phyloP scores from a whole-genome alignment of 2,113 vertebrate species.

The Chamaea fasciata region DNA sequence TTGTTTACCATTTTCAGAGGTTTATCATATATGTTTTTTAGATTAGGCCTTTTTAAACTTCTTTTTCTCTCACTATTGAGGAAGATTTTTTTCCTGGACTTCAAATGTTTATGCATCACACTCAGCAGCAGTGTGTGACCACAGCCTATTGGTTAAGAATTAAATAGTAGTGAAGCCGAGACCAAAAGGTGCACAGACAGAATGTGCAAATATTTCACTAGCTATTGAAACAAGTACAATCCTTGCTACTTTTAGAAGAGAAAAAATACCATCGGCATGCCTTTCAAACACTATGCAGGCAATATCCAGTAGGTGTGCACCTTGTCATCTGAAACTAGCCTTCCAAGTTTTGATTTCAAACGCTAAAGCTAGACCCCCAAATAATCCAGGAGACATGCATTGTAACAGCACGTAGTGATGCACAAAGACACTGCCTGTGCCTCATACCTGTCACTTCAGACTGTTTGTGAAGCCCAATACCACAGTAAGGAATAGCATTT shows the following conservation, averaged over 20 bases:
- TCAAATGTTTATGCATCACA: not conserved
- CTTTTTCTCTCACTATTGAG: not conserved
- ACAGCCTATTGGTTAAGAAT: not conserved
- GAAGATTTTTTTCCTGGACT: not conserved
- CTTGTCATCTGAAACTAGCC: not conserved
- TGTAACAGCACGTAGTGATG: not conserved
- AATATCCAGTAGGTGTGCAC: not conserved
- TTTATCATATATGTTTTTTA: not conserved
- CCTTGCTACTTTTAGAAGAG: not conserved
- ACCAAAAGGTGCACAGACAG: not conserved
- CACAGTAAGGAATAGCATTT: not conserved
- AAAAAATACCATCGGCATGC: not conserved
- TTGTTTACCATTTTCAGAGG: not conserved
- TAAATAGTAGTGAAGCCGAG: not conserved
- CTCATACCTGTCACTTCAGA: not conserved
- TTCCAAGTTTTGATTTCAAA: not conserved
- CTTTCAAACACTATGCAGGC: not conserved
- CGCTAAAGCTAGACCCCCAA: not conserved
- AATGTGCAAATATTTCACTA: not conserved
- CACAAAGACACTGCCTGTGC: not conserved
- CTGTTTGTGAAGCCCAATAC: not conserved
- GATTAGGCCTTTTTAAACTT: not conserved
- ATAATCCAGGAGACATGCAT: not conserved
- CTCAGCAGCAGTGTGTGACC: not conserved
- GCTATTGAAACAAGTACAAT: not conserved